These are phyloP conservation scores for Heliornis fulica DNA, from an alignment of 2,113 vertebrate genomes.

Conservation along the genomic window DNA sequence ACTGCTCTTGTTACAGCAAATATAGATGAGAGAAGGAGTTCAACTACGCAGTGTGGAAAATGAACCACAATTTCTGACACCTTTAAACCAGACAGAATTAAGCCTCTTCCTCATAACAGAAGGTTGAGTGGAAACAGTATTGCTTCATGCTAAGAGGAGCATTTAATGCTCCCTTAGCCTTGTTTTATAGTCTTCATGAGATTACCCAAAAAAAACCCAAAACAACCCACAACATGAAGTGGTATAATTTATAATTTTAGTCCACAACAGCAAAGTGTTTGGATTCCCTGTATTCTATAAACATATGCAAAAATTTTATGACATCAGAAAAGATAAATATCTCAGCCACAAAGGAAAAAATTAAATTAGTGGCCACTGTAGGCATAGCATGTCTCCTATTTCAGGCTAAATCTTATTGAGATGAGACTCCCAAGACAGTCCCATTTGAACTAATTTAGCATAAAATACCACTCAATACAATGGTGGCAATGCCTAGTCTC, in stretches of 20 bases:
- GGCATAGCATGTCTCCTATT: not conserved
- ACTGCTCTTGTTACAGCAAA: not conserved
- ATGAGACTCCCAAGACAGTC: not conserved
- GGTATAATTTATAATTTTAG: not conserved
- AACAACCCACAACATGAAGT: too few species aligned
- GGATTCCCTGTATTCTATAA: not conserved
- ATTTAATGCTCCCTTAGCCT: not conserved
- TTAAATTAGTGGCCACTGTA: not conserved
- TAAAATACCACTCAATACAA: constrained; percentile 1
- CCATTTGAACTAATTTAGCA: constrained; percentile 10
- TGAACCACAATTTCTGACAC: not conserved
- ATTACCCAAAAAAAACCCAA: not conserved
- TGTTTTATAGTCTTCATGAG: not conserved
- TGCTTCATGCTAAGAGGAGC: not conserved
- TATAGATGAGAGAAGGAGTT: not conserved
- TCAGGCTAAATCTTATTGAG: not conserved
- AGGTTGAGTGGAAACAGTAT: not conserved
- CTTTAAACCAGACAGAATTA: not conserved
- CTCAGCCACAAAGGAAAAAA: not conserved
- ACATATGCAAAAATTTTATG: not conserved
- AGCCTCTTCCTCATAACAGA: not conserved
- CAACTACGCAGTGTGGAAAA: not conserved
- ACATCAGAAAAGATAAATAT: not conserved
- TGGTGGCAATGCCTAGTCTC: not conserved
- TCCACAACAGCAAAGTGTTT: not conserved